A percentile compares a stretch with the other conserved stretches of the same genome.
Conservation (phyloP, 2,888 invertebrate species). For the Atrina japonica region DNA sequence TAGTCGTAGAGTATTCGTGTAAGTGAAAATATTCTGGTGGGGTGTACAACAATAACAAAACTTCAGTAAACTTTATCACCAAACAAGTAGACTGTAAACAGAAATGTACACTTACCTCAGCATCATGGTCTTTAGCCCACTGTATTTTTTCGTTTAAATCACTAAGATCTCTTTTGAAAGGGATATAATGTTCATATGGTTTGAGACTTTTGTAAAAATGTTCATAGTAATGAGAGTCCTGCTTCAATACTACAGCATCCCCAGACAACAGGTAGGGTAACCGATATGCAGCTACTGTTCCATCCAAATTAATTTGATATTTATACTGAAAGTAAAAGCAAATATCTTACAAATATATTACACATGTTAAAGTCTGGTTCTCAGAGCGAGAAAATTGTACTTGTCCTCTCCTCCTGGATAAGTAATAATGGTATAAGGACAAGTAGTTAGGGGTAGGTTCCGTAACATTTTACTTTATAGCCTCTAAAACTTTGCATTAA, state of each 20-base stretch:
- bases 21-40: neutral
- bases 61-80: neutral
- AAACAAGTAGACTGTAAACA: neutral
- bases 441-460: no score
- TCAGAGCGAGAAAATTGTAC: no score
- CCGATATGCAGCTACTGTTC: slow-evolving; percentile 97
- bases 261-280: slow-evolving; percentile 95
- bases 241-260: slow-evolving; percentile 93
- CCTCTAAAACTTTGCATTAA: no score
- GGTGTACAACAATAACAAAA: neutral
- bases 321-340: slow-evolving; percentile 89
- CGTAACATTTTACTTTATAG: no score
- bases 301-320: slow-evolving; percentile 96
- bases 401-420: no score
- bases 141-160: slow-evolving; percentile 87
- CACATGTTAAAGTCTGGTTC: no score
- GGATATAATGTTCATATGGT: slow-evolving; percentile 91
- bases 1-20: no score
- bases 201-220: slow-evolving; percentile 91
- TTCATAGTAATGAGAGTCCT: slow-evolving; percentile 96
- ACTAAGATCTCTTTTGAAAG: slow-evolving; percentile 89
- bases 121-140: slow-evolving; percentile 82
- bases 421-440: no score
- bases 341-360: no score
- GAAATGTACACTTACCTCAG: slow-evolving; percentile 66